Base-by-base conservation (phyloP, 37 sponge, comb jelly and placozoan species). In the Beroe forskalii region DNA sequence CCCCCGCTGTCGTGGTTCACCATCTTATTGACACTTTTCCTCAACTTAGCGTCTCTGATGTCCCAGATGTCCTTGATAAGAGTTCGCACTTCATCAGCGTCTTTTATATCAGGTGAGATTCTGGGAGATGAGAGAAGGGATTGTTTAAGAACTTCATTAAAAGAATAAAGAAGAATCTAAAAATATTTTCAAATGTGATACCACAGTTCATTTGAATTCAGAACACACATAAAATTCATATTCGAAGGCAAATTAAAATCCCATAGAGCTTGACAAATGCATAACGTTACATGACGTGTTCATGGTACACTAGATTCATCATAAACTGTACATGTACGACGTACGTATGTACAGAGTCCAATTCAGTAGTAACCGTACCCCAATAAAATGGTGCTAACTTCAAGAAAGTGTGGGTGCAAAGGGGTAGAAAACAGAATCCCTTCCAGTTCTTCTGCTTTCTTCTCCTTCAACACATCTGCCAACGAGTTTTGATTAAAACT, bases 21-120 rank as follows among this genome's bases (percentile, higher is more conserved):
- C 99, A 99, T 96, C 8, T 90, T 62, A 72, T 94, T 93, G 0
- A 95, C 91, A 92, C 99, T 94, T 67, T 92, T 94, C 48, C 95
- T 66, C n/a, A 99, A 80, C 67, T 99, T 99, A 36, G 99, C 97
- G 22, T 92, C 67, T 31, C 99, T 67, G 36, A 95, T 37, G 92
- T 99, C 99, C 95, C 95, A 95, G n/a, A 99, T 89, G 64, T 99
- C 99, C 89, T 96, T 96, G 32, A 99, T 91, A 22, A 99, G 90
- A 19, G 97, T 91, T 28, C 96, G 40, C 9, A 96, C 92, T 67
- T 95, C 95, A 80, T 99, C 99, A 8, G 97, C 94, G 4, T 93
- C 76, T 8, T 96, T 92, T 17, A 99, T 69, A 62, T 99, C 99
- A 25, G 94, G 94, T 27, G 94, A 75, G 0, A 96, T 97, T 90